Evolutionary conservation across 2,888 invertebrate genomes (phyloP), one percentile per base, ranked within the genome.

Genomic region (Drosophila longiperda): DNA sequence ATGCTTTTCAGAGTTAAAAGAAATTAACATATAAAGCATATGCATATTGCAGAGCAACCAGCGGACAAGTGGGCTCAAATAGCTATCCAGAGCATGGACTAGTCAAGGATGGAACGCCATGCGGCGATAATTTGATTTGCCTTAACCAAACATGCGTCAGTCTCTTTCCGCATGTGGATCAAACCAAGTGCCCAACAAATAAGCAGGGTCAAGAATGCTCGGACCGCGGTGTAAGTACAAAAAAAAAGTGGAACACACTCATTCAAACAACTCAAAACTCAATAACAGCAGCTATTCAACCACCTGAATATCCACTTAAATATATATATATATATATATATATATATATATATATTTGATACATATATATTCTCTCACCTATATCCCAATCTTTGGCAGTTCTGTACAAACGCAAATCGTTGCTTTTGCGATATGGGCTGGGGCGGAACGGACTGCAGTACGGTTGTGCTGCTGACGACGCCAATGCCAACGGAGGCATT

Each of bases 41-140:
- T 65, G 34, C 11, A 61, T 59, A 45, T 75, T 62, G 20, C 94
- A 97, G 97, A 93, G 95, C 97, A 38, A 96, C 96, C 12, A 96
- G 95, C 71, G 97, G 96, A 8, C 95, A 95, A 58, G 94, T 95
- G 45, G 95, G 95, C 63, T 91, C 94, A 69, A 93, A 94, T 52
- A 96, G 96, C 89, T 95, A 95, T 89, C 95, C 96, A 8, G 96
- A 96, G n/a, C 94, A 97, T 91, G 99, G 98, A 3, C 94, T 99
- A 88, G 98, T 99, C 66, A 95, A 96, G 83, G 98, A 99, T 93
- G 99, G 99, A 29, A 98, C 99, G 20, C 97, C 97, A 48, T 99
- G 99, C 93, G 98, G 98, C 11, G 96, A 97, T 91, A 96, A 97
- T 94, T 95, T 97, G 93, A 97, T 99, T 90, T 99, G 99, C 95